A percentile compares a stretch with the other conserved stretches of the same genome.
Conservation (phyloP, 2,888 invertebrate species). For the Noctua janthina region DNA sequence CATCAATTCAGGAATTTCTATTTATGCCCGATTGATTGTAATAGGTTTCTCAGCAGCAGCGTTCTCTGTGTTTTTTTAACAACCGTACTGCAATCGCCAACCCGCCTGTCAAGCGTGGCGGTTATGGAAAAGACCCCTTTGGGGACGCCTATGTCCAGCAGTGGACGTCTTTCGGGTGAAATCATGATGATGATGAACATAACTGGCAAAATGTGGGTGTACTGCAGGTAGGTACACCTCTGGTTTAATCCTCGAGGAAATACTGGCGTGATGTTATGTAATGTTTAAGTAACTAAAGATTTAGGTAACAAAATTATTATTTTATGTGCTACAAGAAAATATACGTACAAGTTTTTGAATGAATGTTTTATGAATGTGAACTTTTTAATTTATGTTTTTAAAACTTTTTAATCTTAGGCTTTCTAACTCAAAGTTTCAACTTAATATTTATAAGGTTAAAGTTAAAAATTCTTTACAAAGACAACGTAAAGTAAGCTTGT, state of each 20-base stretch:
- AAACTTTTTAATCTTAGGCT: background rate
- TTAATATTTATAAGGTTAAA: conserved; percentile 16
- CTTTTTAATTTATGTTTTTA: conserved; percentile 2
- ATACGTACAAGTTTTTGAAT: background rate
- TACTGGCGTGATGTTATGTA: background rate
- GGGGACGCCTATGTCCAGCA: too few relatives aligned
- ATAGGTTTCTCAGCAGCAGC: background rate
- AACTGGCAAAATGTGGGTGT: background rate
- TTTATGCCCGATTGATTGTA: background rate
- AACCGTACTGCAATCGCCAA: too few relatives aligned
- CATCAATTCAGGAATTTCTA: background rate
- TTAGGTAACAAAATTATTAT: background rate
- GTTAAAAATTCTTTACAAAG: background rate
- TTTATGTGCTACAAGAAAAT: background rate
- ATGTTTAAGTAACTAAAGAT: background rate
- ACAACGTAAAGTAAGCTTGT: background rate
- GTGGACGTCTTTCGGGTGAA: too few relatives aligned
- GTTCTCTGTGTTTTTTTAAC: too few relatives aligned
- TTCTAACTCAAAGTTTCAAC: conserved; percentile 1
- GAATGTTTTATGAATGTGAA: conserved; percentile 1
- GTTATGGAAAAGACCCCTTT: too few relatives aligned
- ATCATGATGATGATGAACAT: too few relatives aligned
- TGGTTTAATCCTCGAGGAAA: background rate
- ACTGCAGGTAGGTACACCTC: background rate
- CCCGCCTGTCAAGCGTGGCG: too few relatives aligned